phyloP scores from a whole-genome alignment of 2,888 invertebrate species.

The Catocala sponsa region DNA sequence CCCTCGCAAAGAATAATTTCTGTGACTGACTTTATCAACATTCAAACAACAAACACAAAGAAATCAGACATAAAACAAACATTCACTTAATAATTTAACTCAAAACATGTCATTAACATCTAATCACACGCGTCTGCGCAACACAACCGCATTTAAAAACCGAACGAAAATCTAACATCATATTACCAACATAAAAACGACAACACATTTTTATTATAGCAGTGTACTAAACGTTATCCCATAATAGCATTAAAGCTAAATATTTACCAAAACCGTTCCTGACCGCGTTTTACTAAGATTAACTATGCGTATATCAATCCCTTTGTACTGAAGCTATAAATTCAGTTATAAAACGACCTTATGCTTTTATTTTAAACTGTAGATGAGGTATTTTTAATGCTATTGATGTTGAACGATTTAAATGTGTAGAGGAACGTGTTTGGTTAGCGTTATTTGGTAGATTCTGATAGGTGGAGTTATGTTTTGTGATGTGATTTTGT shows the following conservation, averaged over 20 bases:
- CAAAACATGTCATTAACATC: no score
- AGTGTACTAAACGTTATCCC: slow-evolving; percentile 6
- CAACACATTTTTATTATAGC: slow-evolving; percentile 2
- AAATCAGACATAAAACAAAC: no score
- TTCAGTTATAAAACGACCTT: slow-evolving; percentile 40
- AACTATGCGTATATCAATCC: slow-evolving; percentile 47
- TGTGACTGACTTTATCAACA: no score
- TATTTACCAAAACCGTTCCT: slow-evolving; percentile 17
- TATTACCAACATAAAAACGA: background rate
- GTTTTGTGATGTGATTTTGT: no score
- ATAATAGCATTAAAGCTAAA: slow-evolving; percentile 16
- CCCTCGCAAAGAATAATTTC: no score
- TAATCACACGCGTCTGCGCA: no score
- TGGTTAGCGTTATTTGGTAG: background rate
- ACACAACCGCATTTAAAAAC: no score
- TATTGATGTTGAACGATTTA: slow-evolving; percentile 34
- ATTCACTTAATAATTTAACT: no score
- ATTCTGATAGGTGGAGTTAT: no score
- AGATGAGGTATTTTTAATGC: slow-evolving; percentile 43
- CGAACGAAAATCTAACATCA: no score
- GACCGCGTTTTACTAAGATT: slow-evolving; percentile 36
- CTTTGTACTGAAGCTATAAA: slow-evolving; percentile 50
- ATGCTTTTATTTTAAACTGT: slow-evolving; percentile 46
- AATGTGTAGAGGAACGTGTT: background rate
- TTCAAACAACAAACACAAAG: no score